These are phyloP conservation scores for Brachyhypopomus gauderio DNA, from an alignment of 2,113 vertebrate genomes.

Conservation along the genomic window DNA sequence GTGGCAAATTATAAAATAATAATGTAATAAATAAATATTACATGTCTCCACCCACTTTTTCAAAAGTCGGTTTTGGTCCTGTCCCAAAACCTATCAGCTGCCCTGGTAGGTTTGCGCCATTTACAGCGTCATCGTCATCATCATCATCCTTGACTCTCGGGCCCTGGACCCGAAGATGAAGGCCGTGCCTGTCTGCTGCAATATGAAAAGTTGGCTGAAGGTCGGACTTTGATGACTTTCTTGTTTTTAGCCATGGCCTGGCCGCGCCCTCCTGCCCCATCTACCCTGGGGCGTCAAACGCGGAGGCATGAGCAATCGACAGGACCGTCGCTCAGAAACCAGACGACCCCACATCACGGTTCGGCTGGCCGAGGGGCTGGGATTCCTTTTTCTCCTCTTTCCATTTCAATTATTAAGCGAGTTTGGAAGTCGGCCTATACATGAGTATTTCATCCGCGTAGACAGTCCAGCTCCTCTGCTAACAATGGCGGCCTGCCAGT, in stretches of 20 bases:
- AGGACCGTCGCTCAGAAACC: background rate
- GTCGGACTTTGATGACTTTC: slow-evolving; percentile 32
- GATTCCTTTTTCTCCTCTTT: background rate
- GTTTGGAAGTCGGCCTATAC: slow-evolving; percentile 33
- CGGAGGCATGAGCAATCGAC: background rate
- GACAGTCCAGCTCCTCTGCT: slow-evolving; percentile 1
- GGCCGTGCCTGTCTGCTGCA: background rate
- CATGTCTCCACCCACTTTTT: too few species aligned
- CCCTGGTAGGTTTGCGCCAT: slow-evolving; percentile 3
- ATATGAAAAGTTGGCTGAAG: slow-evolving; percentile 28
- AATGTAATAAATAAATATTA: too few species aligned
- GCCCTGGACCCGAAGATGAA: slow-evolving; percentile 5
- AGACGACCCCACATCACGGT: background rate
- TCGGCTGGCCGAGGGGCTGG: slow-evolving; percentile 7
- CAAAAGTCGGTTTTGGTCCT: too few species aligned
- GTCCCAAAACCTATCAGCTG: background rate
- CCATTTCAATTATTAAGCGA: slow-evolving; percentile 34
- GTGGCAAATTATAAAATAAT: too few species aligned
- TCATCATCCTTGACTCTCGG: slow-evolving; percentile 5
- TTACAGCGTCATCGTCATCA: slow-evolving; percentile 19
- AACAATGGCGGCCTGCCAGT: slow-evolving; percentile 37
- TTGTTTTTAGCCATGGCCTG: background rate
- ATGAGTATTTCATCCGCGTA: slow-evolving; percentile 27
- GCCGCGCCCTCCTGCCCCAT: background rate
- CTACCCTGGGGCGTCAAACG: slow-evolving; percentile 9